A percentile compares a stretch with the other conserved stretches of the same genome.
Conservation (phyloP, 2,113 vertebrate genomes). For the Xiphophorus hellerii region DNA sequence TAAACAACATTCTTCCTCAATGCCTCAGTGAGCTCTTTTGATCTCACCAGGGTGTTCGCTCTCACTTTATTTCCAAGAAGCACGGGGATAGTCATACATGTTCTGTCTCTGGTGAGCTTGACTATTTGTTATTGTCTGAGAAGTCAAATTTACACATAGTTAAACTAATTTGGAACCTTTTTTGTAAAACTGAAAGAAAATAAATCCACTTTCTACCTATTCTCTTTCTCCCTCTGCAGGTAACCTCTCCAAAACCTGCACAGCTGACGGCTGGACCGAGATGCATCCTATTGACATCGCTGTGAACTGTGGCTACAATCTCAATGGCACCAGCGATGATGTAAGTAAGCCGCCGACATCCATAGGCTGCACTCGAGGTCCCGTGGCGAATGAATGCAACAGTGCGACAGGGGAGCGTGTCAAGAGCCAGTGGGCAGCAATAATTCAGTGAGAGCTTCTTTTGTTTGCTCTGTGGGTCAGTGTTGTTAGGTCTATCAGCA, state of each 20-base stretch:
- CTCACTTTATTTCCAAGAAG: not conserved
- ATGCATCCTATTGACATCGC: constrained; percentile 84
- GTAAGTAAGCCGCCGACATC: constrained; percentile 77
- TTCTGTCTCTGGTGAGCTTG: not conserved
- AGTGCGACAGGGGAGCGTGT: constrained; percentile 13
- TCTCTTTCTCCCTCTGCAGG: constrained; percentile 72
- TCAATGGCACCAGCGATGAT: constrained; percentile 76
- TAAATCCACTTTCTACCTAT: not conserved
- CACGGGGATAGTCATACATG: not conserved
- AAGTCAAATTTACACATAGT: not conserved
- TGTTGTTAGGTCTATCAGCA: constrained; percentile 15
- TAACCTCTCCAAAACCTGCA: constrained; percentile 91
- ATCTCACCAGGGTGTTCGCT: too few species aligned
- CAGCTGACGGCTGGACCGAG: constrained; percentile 86
- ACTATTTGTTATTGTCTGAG: not conserved
- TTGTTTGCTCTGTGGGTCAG: constrained; percentile 24
- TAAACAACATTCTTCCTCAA: too few species aligned
- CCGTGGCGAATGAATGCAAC: constrained; percentile 21
- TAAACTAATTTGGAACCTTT: constrained; percentile 7
- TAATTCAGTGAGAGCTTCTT: constrained; percentile 17
- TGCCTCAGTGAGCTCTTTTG: too few species aligned
- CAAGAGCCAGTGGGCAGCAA: constrained; percentile 37
- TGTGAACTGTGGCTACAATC: constrained; percentile 84
- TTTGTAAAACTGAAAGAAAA: constrained; percentile 4
- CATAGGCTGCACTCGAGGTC: not conserved